Base-by-base conservation (phyloP, 2,888 invertebrate species). In the Fragum fragum region DNA sequence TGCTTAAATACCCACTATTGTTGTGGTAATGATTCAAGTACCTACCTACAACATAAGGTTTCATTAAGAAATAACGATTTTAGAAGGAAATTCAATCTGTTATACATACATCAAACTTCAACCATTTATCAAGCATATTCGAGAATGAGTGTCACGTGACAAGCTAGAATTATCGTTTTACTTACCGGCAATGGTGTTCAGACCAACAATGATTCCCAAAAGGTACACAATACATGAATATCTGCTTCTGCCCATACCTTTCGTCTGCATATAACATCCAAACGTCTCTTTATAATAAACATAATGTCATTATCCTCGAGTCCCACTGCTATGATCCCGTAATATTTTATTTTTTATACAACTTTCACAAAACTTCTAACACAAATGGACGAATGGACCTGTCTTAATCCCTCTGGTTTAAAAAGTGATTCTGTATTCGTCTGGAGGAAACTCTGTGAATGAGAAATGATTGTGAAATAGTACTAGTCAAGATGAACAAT, bases 201-300 rank as follows among this genome's bases (percentile, higher is more conserved):
- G 76, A 76, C 80, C 84, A 61, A 80, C 72, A 55, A 80, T 63
- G 63, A 81, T 75, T 69, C 74, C 80, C 78, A 81, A 73, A 69
- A 68, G 73, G 61, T 81, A 70, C 80, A 78, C 84, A 78, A 77
- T 84, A 72, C 78, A 84, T 81, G 28, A n/a, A 73, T 39, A 61
- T 73, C 75, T 75, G 75, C 80, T 63, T 75, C 78, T 81, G 70
- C 84, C 84, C 84, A 84, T 84, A 80, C 84, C 84, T 84, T 80
- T 81, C 77, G 80, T 75, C 72, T 84, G 71, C 76, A 66, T 77
- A 52, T 73, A 73, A 72, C 78, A 80, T 59, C 73, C 59, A 84
- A 69, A 61, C 72, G 69, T 53, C 78, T 75, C 74, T 78, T 80
- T 81, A 78, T 76, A 78, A 84, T 84, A 84, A 80, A 80, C 84